Base-by-base conservation (phyloP, 2,888 invertebrate species). In the Pedicia rivosa region DNA sequence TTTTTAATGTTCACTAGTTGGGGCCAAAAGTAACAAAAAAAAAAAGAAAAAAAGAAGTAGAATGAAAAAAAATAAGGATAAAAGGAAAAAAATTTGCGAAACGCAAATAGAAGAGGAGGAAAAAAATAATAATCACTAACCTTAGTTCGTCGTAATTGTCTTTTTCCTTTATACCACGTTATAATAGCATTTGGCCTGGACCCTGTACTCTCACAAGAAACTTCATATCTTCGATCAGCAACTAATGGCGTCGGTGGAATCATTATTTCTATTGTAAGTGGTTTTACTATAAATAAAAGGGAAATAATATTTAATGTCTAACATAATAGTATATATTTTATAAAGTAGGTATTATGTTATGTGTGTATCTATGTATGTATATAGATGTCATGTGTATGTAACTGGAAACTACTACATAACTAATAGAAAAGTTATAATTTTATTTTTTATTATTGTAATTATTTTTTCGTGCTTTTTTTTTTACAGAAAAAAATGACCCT, bases 161-260 rank as follows among this genome's bases (percentile, higher is more conserved):
- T 65, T 54, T 77, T 78, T 40, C 80, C 81, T 57, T 82, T 82
- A 64, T 77, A 78, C 84, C 83, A 83, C 12, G 80, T 74, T 57
- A 83, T 72, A 52, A 77, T 67, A 3, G 83, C 81, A 1, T 81
- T 73, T 37, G 83, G 82, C 37, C 81, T 66, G 34, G 80, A 81
- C 46, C 84, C 84, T 8, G 77, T 74, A 1, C 81, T 77, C 56
- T 76, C 74, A 54, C 84, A 84, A 31, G 73, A 69, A 42, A 83
- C 72, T 54, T 78, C 76, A 62, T 81, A 82, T 36, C 75, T 66
- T 35, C 75, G 71, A 48, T 80, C 81, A 2, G 82, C 81, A 25
- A 77, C 74, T 45, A 84, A 64, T 25, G 75, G 72, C 47, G 65
- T 63, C 47, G 68, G 52, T 48, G 66, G 56, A 65, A 70, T 72